Conservation (phyloP, 92 coral and sea anemone genomes). For the Diadumene lineata region DNA sequence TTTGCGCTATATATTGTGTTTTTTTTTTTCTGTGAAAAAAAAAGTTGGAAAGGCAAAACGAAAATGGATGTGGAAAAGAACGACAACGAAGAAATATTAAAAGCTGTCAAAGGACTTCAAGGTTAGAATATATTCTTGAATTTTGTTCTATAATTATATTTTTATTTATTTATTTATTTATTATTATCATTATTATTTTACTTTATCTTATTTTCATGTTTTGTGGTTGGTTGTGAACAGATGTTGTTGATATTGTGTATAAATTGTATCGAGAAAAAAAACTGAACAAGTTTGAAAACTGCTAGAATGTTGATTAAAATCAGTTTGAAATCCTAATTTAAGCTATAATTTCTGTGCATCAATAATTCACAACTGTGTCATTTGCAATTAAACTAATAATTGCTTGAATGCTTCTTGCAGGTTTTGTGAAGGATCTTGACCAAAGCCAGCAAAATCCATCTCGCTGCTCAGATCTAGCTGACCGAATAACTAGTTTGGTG, state of each 20-base stretch:
- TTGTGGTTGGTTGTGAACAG: too few species aligned
- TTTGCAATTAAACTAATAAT: too few species aligned
- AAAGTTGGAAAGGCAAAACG: not conserved
- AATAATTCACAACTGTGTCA: too few species aligned
- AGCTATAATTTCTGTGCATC: too few species aligned
- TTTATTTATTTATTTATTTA: not conserved
- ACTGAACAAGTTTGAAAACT: not conserved
- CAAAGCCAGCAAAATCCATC: conserved; percentile 75
- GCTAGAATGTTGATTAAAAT: not conserved
- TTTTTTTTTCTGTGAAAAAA: not conserved
- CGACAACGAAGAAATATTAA: conserved; percentile 18
- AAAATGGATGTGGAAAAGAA: conserved; percentile 4
- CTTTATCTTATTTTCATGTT: not conserved
- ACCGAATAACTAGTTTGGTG: conserved; percentile 64
- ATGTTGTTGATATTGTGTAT: too few species aligned
- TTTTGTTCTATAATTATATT: not conserved
- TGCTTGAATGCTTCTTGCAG: too few species aligned
- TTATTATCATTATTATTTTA: not conserved
- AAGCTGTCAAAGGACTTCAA: conserved; percentile 21
- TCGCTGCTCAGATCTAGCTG: conserved; percentile 57
- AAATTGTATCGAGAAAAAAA: too few species aligned
- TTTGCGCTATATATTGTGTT: too few species aligned
- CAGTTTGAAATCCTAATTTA: too few species aligned
- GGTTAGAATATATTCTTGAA: conserved; percentile 1
- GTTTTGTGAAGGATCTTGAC: conserved; percentile 80